These are phyloP conservation scores for Tubiluchus corallicola DNA, from an alignment of 2,888 invertebrate genomes.

Conservation along the genomic window DNA sequence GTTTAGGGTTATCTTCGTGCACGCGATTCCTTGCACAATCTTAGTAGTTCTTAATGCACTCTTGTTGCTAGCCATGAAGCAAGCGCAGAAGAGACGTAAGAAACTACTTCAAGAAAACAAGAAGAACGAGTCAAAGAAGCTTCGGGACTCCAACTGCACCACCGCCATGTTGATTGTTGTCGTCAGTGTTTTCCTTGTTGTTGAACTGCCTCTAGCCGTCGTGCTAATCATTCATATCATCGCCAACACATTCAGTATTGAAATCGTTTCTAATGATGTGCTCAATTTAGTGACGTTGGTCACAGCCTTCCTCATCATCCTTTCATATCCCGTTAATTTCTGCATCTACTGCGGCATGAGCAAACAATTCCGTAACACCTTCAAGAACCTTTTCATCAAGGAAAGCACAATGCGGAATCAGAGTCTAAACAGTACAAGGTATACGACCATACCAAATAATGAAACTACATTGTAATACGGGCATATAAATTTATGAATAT, in stretches of 20 bases:
- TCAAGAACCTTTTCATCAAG: constrained; percentile 25
- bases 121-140: constrained; percentile 55
- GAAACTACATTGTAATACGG: too few species aligned
- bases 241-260: constrained; percentile 19
- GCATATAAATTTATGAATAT: too few species aligned
- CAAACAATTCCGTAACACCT: constrained; percentile 53
- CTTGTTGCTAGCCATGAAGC: constrained; percentile 62
- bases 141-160: constrained; percentile 61
- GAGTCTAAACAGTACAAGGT: too few species aligned
- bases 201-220: constrained; percentile 64
- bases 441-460: too few species aligned
- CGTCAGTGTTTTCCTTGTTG: constrained; percentile 59
- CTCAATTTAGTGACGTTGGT: constrained; percentile 31
- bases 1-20: constrained; percentile 73
- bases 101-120: constrained; percentile 55
- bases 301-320: constrained; percentile 72
- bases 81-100: constrained; percentile 58
- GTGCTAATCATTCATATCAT: constrained; percentile 65
- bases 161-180: constrained; percentile 72
- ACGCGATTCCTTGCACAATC: constrained; percentile 67
- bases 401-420: too few species aligned
- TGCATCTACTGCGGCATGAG: constrained; percentile 94
- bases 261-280: constrained; percentile 15
- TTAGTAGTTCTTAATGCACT: constrained; percentile 71
- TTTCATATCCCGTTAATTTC: constrained; percentile 51